A percentile compares a stretch with the other conserved stretches of the same genome.
These are phyloP conservation scores for Carpatolechia fugitivella DNA, from an alignment of 2,888 invertebrate species.

Conservation along the genomic window DNA sequence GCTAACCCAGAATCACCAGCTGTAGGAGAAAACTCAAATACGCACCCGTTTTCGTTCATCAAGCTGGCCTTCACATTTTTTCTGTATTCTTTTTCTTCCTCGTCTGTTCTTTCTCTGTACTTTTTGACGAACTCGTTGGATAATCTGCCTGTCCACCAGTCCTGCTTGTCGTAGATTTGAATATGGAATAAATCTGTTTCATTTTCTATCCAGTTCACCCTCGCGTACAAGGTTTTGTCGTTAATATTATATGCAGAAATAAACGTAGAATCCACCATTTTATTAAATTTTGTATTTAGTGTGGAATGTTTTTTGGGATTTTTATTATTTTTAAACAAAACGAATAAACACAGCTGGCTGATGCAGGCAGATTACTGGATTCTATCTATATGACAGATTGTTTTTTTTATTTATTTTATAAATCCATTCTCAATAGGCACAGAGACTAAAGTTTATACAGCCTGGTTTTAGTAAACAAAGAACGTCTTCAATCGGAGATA, in stretches of 20 bases:
- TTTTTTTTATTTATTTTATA: too few species aligned
- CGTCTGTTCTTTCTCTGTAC: conserved; percentile 37
- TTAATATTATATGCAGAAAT: conserved; percentile 40
- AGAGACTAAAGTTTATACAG: too few species aligned
- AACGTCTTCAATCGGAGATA: too few species aligned
- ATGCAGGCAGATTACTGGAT: too few species aligned
- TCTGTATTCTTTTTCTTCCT: conserved; percentile 42
- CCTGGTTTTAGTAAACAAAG: too few species aligned
- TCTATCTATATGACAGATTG: too few species aligned
- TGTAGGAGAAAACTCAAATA: conserved; percentile 33
- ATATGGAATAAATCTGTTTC: conserved; percentile 47
- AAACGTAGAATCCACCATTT: not conserved
- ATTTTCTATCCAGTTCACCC: conserved; percentile 47
- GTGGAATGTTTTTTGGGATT: not conserved
- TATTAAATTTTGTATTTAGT: not conserved
- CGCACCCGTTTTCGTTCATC: conserved; percentile 27
- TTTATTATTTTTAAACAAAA: too few species aligned
- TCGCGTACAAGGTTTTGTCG: conserved; percentile 38
- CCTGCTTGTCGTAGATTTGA: conserved; percentile 42
- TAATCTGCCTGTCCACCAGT: conserved; percentile 52
- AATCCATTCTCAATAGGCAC: too few species aligned
- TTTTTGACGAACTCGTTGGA: conserved; percentile 40
- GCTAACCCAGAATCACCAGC: conserved; percentile 29
- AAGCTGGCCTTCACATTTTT: conserved; percentile 39
- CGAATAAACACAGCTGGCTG: too few species aligned